phyloP scores from a whole-genome alignment of 2,888 invertebrate genomes.

The Polydesmus complanatus region DNA sequence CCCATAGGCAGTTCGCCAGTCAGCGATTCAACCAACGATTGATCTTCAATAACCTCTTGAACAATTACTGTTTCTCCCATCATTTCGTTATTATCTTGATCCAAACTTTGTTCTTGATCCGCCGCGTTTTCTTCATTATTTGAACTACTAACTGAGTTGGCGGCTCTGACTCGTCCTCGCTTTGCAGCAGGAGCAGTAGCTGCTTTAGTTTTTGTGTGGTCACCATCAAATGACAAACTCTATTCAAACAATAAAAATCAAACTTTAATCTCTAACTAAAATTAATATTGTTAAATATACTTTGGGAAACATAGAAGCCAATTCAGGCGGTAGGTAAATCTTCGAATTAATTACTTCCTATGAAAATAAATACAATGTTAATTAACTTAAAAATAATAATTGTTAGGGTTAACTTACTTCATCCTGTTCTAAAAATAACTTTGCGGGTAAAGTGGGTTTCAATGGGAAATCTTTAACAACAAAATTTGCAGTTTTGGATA shows the following conservation, averaged over 20 bases:
- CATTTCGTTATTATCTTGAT: background rate
- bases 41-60: background rate
- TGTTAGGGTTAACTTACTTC: constrained; percentile 21
- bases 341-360: constrained; percentile 3
- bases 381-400: background rate
- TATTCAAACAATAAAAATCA: background rate
- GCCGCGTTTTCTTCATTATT: background rate
- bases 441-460: constrained; percentile 71
- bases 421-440: constrained; percentile 33
- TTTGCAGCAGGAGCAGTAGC: background rate
- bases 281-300: background rate
- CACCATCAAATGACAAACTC: background rate
- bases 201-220: background rate
- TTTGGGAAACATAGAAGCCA: constrained; percentile 13
- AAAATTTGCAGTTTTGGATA: constrained; percentile 71
- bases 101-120: background rate
- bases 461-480: constrained; percentile 79
- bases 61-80: background rate
- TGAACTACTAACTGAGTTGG: background rate
- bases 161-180: background rate
- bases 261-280: background rate
- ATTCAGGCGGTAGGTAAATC: constrained; percentile 14
- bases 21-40: too few species aligned
- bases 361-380: background rate
- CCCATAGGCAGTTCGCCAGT: background rate